phyloP scores from a whole-genome alignment of 2,888 invertebrate species.

The Acrobasis consociella region DNA sequence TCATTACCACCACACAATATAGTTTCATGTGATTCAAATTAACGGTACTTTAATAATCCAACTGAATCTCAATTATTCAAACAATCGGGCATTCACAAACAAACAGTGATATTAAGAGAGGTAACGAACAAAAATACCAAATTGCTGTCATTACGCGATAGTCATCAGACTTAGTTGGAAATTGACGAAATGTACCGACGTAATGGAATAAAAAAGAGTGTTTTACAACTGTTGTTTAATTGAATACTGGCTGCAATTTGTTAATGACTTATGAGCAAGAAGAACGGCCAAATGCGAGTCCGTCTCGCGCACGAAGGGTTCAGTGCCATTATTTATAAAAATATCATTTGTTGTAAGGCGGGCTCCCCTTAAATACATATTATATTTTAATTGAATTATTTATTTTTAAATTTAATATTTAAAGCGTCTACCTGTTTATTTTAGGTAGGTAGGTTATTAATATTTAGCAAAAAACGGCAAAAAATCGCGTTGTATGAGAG shows the following conservation, averaged over 20 bases:
- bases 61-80: constrained; percentile 11
- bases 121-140: constrained; percentile 24
- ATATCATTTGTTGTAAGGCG: too few species aligned
- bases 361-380: too few species aligned
- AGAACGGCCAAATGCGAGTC: too few species aligned
- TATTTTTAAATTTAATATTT: too few species aligned
- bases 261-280: constrained; percentile 16
- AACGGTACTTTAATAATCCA: constrained; percentile 12
- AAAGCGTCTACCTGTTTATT: too few species aligned
- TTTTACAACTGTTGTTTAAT: constrained; percentile 25
- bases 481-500: too few species aligned
- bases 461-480: too few species aligned
- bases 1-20: background rate
- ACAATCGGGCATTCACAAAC: constrained; percentile 16
- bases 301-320: too few species aligned
- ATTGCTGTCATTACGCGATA: constrained; percentile 30
- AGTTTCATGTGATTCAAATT: background rate
- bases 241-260: constrained; percentile 24
- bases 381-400: too few species aligned
- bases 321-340: too few species aligned
- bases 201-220: constrained; percentile 18
- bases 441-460: too few species aligned
- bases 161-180: constrained; percentile 28
- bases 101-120: constrained; percentile 20
- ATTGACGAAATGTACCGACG: constrained; percentile 15